Evolutionary conservation across 2,888 invertebrate genomes (phyloP).

Genomic region (Cheiracanthium punctorium): DNA sequence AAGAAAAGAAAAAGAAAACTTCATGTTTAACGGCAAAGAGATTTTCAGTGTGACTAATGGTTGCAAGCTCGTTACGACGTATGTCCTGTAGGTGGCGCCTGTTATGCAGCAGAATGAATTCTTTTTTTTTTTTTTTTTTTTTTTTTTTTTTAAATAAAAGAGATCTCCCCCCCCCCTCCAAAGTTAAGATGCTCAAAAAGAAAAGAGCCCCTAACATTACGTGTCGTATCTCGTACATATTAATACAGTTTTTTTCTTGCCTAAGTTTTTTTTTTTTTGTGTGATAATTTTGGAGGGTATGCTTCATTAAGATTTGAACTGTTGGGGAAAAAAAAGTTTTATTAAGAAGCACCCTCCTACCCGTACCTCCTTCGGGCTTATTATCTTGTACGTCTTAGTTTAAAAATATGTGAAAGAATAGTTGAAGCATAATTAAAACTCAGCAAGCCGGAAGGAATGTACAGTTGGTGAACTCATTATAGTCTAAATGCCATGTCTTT

Average conservation of each 20-base stretch:
- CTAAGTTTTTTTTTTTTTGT: too few relatives aligned
- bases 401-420: too few relatives aligned
- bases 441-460: background rate
- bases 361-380: too few relatives aligned
- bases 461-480: background rate
- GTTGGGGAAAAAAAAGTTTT: background rate
- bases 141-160: too few relatives aligned
- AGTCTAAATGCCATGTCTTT: too few relatives aligned
- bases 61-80: background rate
- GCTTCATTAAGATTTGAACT: slow-evolving; percentile 2
- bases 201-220: background rate
- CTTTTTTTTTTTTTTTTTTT: too few relatives aligned
- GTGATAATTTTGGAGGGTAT: background rate
- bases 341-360: too few relatives aligned
- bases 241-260: background rate
- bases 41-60: background rate
- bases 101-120: too few relatives aligned
- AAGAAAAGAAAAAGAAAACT: background rate
- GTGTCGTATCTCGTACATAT: background rate
- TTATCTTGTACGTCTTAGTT: background rate
- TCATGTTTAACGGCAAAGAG: background rate
- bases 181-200: too few relatives aligned
- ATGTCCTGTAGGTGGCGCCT: background rate
- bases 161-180: too few relatives aligned
- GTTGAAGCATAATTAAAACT: background rate